phyloP scores from a whole-genome alignment of 1,140 invertebrate species.

The Amyelois transitella region DNA sequence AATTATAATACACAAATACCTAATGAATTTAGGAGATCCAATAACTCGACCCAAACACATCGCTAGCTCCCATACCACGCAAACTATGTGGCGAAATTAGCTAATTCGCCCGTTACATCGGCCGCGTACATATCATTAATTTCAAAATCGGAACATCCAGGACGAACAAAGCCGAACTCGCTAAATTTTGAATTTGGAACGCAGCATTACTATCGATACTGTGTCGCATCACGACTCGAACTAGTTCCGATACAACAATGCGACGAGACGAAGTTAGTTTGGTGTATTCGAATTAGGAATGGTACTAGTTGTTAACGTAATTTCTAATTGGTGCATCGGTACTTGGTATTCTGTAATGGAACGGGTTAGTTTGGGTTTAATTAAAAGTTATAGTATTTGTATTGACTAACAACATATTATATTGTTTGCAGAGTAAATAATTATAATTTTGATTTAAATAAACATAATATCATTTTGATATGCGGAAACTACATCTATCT shows the following conservation, averaged over 20 bases:
- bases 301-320: background rate
- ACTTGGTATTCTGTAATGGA: background rate
- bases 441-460: too few species aligned
- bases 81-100: background rate
- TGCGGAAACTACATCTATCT: too few species aligned
- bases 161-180: background rate
- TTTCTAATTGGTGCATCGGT: background rate
- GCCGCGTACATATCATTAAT: constrained; percentile 5
- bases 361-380: background rate
- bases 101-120: constrained; percentile 2
- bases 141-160: constrained; percentile 1
- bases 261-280: background rate
- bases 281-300: background rate
- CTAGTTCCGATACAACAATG: background rate
- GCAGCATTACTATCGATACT: background rate
- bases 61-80: background rate
- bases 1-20: too few species aligned
- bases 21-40: too few species aligned
- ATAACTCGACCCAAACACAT: background rate
- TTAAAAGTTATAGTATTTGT: background rate
- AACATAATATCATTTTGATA: too few species aligned
- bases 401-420: background rate
- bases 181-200: constrained; percentile 3
- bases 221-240: background rate
- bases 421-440: background rate